Conservation (phyloP, 2,797 vertebrate species). For the Malacoraja senta region DNA sequence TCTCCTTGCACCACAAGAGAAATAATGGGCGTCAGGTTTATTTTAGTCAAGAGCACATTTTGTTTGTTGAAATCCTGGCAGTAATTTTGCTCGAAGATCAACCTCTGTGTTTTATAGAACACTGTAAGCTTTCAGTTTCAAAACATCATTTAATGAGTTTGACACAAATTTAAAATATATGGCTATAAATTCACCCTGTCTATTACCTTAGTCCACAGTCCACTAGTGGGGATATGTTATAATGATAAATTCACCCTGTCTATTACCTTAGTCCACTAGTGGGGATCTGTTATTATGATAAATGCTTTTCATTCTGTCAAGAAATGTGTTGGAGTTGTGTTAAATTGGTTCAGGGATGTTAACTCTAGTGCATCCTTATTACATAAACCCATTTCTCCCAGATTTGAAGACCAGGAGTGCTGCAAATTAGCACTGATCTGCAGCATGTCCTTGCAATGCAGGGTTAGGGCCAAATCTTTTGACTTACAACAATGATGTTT, state of each 20-base stretch:
- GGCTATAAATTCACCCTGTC: conserved; percentile 38
- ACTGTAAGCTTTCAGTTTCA: background rate
- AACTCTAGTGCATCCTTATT: conserved; percentile 26
- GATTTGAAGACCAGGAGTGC: background rate
- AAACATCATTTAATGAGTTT: conserved; percentile 20
- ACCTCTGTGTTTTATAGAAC: background rate
- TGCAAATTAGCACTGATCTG: conserved; percentile 20
- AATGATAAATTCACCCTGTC: conserved; percentile 38
- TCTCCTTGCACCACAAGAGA: background rate
- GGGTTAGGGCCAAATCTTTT: conserved; percentile 17
- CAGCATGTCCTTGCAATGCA: background rate
- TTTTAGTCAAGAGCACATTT: background rate
- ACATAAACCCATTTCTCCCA: conserved; percentile 3
- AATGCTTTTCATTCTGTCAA: conserved; percentile 27
- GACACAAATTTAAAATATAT: conserved; percentile 37
- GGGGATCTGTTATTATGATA: conserved; percentile 13
- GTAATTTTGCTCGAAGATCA: conserved; percentile 22
- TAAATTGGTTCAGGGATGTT: conserved; percentile 26
- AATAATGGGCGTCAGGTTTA: conserved; percentile 1
- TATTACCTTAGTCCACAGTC: conserved; percentile 16
- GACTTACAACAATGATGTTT: background rate
- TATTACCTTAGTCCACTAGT: background rate
- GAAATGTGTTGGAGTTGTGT: conserved; percentile 32
- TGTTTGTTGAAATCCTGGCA: background rate
- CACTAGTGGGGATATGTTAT: background rate